Percentiles rank a stretch among this genome's conserved stretches.
Evolutionary conservation across 2,797 vertebrate genomes (phyloP).

Genomic region (Microctenopoma steveboyesi): DNA sequence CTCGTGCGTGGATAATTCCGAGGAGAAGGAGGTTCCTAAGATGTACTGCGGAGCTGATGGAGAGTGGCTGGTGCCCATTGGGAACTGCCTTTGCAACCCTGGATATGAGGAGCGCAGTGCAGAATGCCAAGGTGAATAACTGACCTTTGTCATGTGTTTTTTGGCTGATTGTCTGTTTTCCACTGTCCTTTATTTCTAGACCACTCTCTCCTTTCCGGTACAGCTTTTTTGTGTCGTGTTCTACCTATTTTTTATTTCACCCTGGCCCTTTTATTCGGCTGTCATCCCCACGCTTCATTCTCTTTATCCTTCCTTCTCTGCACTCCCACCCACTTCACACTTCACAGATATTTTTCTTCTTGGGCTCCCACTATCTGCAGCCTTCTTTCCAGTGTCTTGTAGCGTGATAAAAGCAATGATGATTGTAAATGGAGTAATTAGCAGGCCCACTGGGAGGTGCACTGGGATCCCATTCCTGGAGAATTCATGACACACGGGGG

Average conservation of each 20-base stretch:
- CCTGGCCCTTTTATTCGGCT: slow-evolving; percentile 9
- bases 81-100: slow-evolving; percentile 95
- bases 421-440: slow-evolving; percentile 89
- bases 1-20: slow-evolving; percentile 96
- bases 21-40: slow-evolving; percentile 97
- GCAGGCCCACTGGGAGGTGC: slow-evolving; percentile 82
- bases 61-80: slow-evolving; percentile 98
- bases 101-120: slow-evolving; percentile 93
- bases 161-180: slow-evolving; percentile 9
- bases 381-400: slow-evolving; percentile 48
- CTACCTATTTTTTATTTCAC: slow-evolving; percentile 6
- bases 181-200: slow-evolving; percentile 46
- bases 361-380: slow-evolving; percentile 11
- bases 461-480: slow-evolving; percentile 81
- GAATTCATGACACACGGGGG: slow-evolving; percentile 79
- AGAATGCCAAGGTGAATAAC: slow-evolving; percentile 93
- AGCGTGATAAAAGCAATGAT: slow-evolving; percentile 85
- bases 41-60: slow-evolving; percentile 99
- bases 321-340: slow-evolving; percentile 17
- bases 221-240: neutral
- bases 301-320: slow-evolving; percentile 52
- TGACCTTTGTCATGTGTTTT: slow-evolving; percentile 51
- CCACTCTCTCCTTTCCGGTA: neutral
- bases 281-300: slow-evolving; percentile 30
- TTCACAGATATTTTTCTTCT: slow-evolving; percentile 38